Evolutionary conservation across 2,888 invertebrate species (phyloP).

Genomic region (Pristionchus entomophagus): DNA sequence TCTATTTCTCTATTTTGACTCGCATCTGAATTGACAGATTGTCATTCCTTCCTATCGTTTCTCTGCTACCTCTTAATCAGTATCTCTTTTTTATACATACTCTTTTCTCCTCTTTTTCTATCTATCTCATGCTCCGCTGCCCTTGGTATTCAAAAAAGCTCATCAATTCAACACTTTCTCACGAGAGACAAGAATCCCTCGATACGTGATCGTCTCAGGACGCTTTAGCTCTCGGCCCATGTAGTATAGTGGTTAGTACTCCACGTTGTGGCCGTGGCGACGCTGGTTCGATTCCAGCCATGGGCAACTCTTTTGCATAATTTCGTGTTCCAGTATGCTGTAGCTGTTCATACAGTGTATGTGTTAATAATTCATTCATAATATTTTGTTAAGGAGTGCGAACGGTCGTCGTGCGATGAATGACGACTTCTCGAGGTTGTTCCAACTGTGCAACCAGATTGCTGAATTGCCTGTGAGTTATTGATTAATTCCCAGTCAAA

Average conservation of each 20-base stretch:
- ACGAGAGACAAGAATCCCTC: not conserved
- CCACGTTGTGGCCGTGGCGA: slow-evolving; percentile 69
- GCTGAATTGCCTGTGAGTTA: slow-evolving; percentile 25
- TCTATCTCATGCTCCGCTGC: not conserved
- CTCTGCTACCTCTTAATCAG: too few relatives aligned
- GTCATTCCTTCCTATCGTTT: not conserved
- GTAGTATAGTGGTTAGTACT: slow-evolving; percentile 70
- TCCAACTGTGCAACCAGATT: slow-evolving; percentile 41
- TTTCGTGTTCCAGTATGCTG: not conserved
- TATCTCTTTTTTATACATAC: not conserved
- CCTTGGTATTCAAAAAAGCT: not conserved
- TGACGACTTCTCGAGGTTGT: slow-evolving; percentile 38
- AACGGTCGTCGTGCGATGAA: slow-evolving; percentile 34
- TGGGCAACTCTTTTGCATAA: slow-evolving; percentile 43
- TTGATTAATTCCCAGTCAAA: not conserved
- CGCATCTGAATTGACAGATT: not conserved
- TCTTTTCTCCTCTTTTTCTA: not conserved
- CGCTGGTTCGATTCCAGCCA: slow-evolving; percentile 63
- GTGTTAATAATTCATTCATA: not conserved
- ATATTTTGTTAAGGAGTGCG: slow-evolving; percentile 43
- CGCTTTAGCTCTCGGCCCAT: slow-evolving; percentile 54
- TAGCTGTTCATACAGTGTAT: not conserved
- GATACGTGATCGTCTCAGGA: not conserved
- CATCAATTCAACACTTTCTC: not conserved
- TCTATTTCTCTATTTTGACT: not conserved